These are phyloP conservation scores for Psittacula cyanocephala DNA, from an alignment of 2,113 vertebrate species.

Conservation along the genomic window DNA sequence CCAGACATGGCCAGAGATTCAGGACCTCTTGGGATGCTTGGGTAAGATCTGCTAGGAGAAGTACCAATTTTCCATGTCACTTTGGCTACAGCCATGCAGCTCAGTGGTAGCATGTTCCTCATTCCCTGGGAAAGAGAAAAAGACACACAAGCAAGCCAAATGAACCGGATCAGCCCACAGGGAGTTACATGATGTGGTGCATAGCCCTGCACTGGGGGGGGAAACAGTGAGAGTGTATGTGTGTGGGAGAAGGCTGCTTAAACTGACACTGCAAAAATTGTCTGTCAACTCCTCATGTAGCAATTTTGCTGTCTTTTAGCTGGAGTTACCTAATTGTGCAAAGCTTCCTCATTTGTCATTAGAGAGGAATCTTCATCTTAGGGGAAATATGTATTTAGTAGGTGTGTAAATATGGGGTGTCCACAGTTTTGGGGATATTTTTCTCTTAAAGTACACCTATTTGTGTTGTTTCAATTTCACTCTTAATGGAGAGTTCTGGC, in stretches of 20 bases:
- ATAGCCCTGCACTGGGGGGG: neutral
- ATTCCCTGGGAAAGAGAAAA: neutral
- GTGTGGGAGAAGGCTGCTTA: neutral
- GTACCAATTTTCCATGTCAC: neutral
- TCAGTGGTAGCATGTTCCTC: neutral
- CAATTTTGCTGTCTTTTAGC: neutral
- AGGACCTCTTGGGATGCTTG: neutral
- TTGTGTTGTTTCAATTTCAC: neutral
- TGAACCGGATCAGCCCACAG: accelerated
- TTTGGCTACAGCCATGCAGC: neutral
- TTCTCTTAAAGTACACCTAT: neutral
- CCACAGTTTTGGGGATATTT: neutral
- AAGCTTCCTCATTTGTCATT: neutral
- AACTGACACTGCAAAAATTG: neutral
- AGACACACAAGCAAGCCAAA: neutral
- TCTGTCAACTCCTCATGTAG: neutral
- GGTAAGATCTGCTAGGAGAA: neutral
- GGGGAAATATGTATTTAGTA: neutral
- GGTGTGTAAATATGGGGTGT: neutral
- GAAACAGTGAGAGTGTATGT: accelerated
- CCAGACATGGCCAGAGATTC: neutral
- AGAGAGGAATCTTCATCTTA: neutral
- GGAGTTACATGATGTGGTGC: neutral
- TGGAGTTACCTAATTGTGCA: neutral
- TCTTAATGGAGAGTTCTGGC: neutral